Evolutionary conservation across 2,888 invertebrate species (phyloP), one percentile per base, ranked within the genome.

Genomic region (Erebia palarica): DNA sequence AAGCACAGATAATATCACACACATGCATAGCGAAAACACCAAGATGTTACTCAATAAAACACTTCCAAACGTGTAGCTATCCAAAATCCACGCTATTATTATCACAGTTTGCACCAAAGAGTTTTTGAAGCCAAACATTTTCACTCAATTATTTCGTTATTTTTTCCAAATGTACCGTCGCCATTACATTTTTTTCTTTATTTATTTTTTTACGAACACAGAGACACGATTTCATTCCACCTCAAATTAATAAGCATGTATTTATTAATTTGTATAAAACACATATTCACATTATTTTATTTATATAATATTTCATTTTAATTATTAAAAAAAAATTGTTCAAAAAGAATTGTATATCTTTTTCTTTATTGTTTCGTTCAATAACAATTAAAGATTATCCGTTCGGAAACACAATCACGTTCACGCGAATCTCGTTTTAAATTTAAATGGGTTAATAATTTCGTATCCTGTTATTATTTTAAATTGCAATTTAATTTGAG

Each of bases 81-180:
- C 82, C 65, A 87, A 74, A 10, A 81, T 79, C 86, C 87, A 91
- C 18, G 81, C 71, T 36, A 88, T 73, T 5, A 86, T 72, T 59
- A 91, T 74, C 51, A 88, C 82, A 7, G 81, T 70, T 77, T 84
- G 84, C 11, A 85, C 77, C 69, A 82, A 79, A 18, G 85, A 84
- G 66, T 82, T 81, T 79, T 89, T 91, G 79, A 92, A 90, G n/a
- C 91, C 89, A 44, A 91, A 84, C 92, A 92, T 93, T 80, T 85
- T 89, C 78, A 61, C 69, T 49, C 21, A n/a, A 55, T 36, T 60
- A 60, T 65, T 53, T 65, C 18, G 21, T 18, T 61, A 13, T 27
- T 21, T 63, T 61, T 27, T 47, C 49, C 10, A 42, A 51, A 27
- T 11, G 27, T 1, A 36, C n/a, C 58, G n/a, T 21, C 59, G 58